Conservation (phyloP, 2,888 invertebrate genomes). For the Sepioteuthis lessoniana region DNA sequence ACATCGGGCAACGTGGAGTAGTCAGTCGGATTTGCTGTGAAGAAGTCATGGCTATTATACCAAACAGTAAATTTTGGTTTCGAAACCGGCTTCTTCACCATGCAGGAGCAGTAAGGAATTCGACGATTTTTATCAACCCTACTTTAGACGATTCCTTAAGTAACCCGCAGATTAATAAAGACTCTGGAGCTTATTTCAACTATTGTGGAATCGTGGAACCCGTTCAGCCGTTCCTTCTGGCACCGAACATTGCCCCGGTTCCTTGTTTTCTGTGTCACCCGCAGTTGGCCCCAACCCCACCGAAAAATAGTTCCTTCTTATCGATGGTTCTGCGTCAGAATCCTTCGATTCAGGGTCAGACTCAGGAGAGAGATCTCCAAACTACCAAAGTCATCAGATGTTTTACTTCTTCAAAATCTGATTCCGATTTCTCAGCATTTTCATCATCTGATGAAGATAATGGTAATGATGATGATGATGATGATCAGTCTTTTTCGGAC, state of each 20-base stretch:
- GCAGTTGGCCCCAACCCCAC: slow-evolving; percentile 13
- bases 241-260: neutral
- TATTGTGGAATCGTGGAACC: slow-evolving; percentile 4
- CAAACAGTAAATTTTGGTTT: slow-evolving; percentile 10
- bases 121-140: neutral
- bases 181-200: neutral
- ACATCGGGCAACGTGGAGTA: slow-evolving; percentile 77
- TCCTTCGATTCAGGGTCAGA: neutral
- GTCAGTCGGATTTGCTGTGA: slow-evolving; percentile 78
- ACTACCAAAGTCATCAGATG: neutral
- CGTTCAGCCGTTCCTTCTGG: neutral
- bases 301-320: neutral
- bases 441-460: no score
- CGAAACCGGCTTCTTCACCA: slow-evolving; percentile 25
- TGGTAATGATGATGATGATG: no score
- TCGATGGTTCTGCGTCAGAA: neutral
- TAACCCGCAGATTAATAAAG: neutral
- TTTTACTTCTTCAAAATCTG: neutral
- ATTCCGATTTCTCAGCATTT: no score
- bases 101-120: slow-evolving; percentile 39
- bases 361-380: neutral
- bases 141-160: neutral
- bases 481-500: no score
- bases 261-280: slow-evolving; percentile 38
- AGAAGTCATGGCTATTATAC: slow-evolving; percentile 68